A percentile compares a stretch with the other conserved stretches of the same genome.
Evolutionary conservation across 2,797 vertebrate species (phyloP).

Genomic region (Taeniopygia guttata): DNA sequence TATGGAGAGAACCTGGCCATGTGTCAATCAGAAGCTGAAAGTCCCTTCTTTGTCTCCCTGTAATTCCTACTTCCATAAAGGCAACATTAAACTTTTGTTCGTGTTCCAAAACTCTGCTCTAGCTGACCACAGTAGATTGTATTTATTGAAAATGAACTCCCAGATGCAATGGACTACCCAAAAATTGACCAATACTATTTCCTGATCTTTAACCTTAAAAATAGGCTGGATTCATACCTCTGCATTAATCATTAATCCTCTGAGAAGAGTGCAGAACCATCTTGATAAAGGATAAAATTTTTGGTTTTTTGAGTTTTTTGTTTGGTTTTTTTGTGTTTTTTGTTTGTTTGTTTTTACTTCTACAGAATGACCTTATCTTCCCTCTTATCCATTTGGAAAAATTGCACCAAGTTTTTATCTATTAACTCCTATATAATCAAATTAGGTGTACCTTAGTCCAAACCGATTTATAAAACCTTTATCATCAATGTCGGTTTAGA

Average conservation of each 20-base stretch:
- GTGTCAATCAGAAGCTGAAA: not conserved
- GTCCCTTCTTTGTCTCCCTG: not conserved
- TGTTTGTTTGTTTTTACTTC: not conserved
- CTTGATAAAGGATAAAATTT: not conserved
- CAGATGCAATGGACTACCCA: not conserved
- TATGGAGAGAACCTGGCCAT: not conserved
- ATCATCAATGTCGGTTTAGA: not conserved
- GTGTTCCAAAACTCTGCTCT: not conserved
- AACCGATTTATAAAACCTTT: not conserved
- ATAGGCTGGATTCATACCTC: not conserved
- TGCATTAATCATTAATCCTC: not conserved
- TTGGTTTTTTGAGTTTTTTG: not conserved
- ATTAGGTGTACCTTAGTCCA: not conserved
- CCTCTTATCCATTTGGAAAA: not conserved
- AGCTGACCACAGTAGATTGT: not conserved
- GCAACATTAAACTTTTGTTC: not conserved
- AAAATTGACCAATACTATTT: not conserved
- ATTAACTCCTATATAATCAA: not conserved
- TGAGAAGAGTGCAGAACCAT: not conserved
- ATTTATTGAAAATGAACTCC: not conserved
- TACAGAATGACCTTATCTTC: not conserved
- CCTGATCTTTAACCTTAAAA: not conserved
- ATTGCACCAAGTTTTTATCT: not conserved
- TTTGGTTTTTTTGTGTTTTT: not conserved
- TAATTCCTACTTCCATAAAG: not conserved